phyloP scores from a whole-genome alignment of 2,888 invertebrate species.

The Nezara viridula region DNA sequence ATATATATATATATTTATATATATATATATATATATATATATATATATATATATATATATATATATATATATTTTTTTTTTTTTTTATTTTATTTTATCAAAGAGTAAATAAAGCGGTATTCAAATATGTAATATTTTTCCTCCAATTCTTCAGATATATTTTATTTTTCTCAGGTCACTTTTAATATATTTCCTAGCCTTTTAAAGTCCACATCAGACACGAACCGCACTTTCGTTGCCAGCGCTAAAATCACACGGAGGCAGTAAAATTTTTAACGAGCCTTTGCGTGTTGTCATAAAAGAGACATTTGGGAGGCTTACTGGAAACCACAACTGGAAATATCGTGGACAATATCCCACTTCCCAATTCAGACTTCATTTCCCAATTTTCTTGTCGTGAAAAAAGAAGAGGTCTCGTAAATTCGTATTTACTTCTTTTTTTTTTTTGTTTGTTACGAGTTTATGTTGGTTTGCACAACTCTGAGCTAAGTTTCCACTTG shows the following conservation, averaged over 20 bases:
- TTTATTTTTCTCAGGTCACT: background rate
- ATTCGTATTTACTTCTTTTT: background rate
- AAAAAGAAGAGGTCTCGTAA: background rate
- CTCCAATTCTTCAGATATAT: background rate
- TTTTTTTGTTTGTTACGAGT: background rate
- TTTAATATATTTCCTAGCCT: background rate
- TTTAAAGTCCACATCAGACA: constrained; percentile 8
- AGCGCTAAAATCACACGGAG: constrained; percentile 2
- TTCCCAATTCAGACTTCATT: background rate
- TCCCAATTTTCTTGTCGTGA: background rate
- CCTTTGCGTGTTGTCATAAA: constrained; percentile 8
- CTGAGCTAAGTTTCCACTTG: background rate
- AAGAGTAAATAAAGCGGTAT: no score
- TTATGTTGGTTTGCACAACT: background rate
- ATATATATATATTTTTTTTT: no score
- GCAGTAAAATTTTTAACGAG: background rate
- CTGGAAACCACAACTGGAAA: background rate
- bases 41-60: no score
- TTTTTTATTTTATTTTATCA: background rate
- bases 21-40: no score
- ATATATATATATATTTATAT: no score
- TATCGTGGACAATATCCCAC: background rate
- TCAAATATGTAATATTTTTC: background rate
- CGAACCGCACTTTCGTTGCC: constrained; percentile 2
- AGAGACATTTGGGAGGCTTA: background rate